Conservation (phyloP, 2,797 vertebrate species). For the Lycodopsis pacificus region DNA sequence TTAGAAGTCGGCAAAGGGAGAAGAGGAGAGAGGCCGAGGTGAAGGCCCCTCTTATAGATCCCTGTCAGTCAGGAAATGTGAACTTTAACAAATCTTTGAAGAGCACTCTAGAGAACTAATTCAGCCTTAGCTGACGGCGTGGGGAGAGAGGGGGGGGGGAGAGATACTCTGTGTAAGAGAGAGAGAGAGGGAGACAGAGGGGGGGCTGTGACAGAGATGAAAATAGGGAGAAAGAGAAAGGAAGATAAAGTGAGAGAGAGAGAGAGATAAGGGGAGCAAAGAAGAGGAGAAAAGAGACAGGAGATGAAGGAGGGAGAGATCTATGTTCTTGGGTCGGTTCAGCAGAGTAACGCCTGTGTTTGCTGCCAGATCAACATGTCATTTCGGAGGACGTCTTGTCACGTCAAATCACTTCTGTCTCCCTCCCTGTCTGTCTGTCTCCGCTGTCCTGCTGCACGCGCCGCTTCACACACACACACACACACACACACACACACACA, state of each 20-base stretch:
- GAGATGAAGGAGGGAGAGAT: slow-evolving; percentile 65
- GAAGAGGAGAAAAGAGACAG: slow-evolving; percentile 54
- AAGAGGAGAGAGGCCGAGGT: slow-evolving; percentile 73
- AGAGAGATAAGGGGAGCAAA: slow-evolving; percentile 50
- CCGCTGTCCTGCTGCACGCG: slow-evolving; percentile 78
- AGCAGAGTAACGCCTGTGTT: slow-evolving; percentile 82
- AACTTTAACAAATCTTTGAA: slow-evolving; percentile 87
- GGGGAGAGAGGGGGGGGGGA: slow-evolving; percentile 49
- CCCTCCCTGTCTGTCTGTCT: slow-evolving; percentile 44
- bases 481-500: too few species aligned
- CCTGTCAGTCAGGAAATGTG: slow-evolving; percentile 85
- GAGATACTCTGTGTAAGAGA: slow-evolving; percentile 40
- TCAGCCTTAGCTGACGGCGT: slow-evolving; percentile 77
- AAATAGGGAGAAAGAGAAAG: slow-evolving; percentile 47
- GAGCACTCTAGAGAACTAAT: slow-evolving; percentile 86
- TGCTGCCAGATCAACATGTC: slow-evolving; percentile 87
- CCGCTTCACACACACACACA: slow-evolving; percentile 67
- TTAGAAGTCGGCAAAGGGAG: slow-evolving; percentile 70
- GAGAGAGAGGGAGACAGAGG: slow-evolving; percentile 15
- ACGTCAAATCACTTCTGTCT: slow-evolving; percentile 85
- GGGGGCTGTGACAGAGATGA: slow-evolving; percentile 67
- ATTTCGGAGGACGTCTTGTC: slow-evolving; percentile 84
- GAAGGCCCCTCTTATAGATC: slow-evolving; percentile 82
- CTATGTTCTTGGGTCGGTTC: slow-evolving; percentile 80
- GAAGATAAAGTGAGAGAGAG: slow-evolving; percentile 44